Conservation (phyloP, 2,797 vertebrate species). For the Notolepis coatsorum region DNA sequence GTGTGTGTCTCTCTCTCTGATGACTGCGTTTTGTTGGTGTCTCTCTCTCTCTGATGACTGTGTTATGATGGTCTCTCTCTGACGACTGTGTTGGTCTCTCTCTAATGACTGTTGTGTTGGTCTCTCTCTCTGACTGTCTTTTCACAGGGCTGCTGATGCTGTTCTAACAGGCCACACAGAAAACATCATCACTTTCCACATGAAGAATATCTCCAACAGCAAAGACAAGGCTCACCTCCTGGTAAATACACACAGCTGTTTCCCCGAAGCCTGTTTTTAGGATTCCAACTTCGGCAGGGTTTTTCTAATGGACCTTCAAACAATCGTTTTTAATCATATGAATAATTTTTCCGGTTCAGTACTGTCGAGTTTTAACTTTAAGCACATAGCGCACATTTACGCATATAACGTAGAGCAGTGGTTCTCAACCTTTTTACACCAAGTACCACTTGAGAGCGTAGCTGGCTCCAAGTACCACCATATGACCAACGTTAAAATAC, state of each 20-base stretch:
- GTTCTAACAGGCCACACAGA: constrained; percentile 97
- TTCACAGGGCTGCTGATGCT: constrained; percentile 97
- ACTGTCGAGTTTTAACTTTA: too few species aligned
- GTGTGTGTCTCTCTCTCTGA: constrained; percentile 27
- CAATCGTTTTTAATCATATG: too few species aligned
- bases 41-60: constrained; percentile 53
- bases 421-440: too few species aligned
- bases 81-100: constrained; percentile 29
- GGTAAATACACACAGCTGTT: constrained; percentile 83
- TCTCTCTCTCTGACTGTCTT: constrained; percentile 51
- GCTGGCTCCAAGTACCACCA: too few species aligned
- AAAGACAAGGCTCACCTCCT: constrained; percentile 94
- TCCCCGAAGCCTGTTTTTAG: too few species aligned
- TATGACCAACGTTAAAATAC: too few species aligned
- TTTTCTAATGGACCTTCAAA: too few species aligned
- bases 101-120: constrained; percentile 64
- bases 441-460: too few species aligned
- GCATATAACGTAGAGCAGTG: too few species aligned
- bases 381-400: too few species aligned
- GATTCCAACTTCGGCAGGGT: too few species aligned
- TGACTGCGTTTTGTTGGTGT: constrained; percentile 6
- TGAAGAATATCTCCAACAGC: constrained; percentile 98
- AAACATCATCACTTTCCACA: constrained; percentile 97
- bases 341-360: not conserved
- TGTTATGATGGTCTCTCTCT: constrained; percentile 50